Percentiles rank a stretch among this genome's conserved stretches.
Evolutionary conservation across 2,113 vertebrate species (phyloP).

Genomic region (Larimichthys crocea): DNA sequence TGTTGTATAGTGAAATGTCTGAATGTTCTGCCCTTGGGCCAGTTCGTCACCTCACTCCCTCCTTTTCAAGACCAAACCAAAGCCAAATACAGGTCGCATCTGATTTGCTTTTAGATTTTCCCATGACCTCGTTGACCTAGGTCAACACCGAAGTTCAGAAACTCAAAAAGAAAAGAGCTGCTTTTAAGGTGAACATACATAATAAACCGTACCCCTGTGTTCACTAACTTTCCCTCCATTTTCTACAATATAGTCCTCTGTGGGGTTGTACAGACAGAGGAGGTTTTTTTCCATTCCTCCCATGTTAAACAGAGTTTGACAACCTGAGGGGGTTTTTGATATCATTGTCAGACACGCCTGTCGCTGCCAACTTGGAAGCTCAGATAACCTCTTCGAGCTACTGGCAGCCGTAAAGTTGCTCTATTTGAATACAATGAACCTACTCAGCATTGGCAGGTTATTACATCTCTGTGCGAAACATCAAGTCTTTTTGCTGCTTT

Average conservation of each 20-base stretch:
- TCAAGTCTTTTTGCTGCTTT: conserved; percentile 11
- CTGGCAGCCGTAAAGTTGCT: conserved; percentile 28
- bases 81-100: conserved; percentile 15
- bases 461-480: conserved; percentile 23
- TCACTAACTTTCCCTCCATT: background rate
- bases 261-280: conserved; percentile 4
- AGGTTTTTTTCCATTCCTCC: background rate
- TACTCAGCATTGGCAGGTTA: conserved; percentile 36
- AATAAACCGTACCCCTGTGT: background rate
- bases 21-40: conserved; percentile 45
- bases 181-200: background rate
- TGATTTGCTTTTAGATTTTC: conserved; percentile 23
- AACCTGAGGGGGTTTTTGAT: conserved; percentile 56
- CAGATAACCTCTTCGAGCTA: conserved; percentile 49
- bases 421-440: conserved; percentile 62
- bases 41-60: conserved; percentile 5
- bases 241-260: background rate
- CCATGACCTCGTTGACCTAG: conserved; percentile 15
- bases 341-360: conserved; percentile 43
- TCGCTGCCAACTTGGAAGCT: conserved; percentile 56
- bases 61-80: conserved; percentile 39
- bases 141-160: background rate
- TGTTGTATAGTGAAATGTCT: conserved; percentile 18
- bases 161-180: background rate
- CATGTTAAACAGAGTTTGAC: conserved; percentile 49